Conservation (phyloP, 37 sponge, comb jelly and placozoan species). For the Diacarnus erythraeanus region DNA sequence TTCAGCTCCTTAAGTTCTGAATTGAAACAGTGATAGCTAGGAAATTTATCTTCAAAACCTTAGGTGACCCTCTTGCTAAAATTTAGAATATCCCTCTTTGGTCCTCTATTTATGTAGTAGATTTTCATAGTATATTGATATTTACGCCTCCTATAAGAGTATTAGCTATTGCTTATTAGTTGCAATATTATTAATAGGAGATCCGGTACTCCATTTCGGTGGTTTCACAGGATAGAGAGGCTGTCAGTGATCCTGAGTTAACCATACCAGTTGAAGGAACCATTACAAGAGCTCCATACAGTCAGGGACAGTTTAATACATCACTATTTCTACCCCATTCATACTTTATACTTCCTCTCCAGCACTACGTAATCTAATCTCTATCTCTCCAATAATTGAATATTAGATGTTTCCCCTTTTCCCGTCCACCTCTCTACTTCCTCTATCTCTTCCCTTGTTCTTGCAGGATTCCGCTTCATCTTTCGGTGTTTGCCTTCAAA, state of each 20-base stretch:
- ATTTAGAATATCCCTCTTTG: too few relatives aligned
- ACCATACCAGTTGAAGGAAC: background rate
- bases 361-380: background rate
- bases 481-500: background rate
- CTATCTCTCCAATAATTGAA: background rate
- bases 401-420: background rate
- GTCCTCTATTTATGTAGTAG: too few relatives aligned
- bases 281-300: conserved; percentile 8
- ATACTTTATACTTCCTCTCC: background rate
- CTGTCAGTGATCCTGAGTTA: background rate
- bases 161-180: background rate
- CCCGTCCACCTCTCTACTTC: background rate
- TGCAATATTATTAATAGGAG: background rate
- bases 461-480: conserved; percentile 14
- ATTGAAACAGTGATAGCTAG: background rate
- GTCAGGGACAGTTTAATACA: conserved; percentile 1
- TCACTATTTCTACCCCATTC: background rate
- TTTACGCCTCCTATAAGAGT: too few relatives aligned
- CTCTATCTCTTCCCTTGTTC: background rate
- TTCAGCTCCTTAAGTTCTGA: background rate
- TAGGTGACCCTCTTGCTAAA: too few relatives aligned
- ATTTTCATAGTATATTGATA: too few relatives aligned
- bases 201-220: background rate
- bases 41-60: background rate
- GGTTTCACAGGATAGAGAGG: background rate